Conservation (phyloP, 1,140 invertebrate genomes). For the Trichonephila clavipes region DNA sequence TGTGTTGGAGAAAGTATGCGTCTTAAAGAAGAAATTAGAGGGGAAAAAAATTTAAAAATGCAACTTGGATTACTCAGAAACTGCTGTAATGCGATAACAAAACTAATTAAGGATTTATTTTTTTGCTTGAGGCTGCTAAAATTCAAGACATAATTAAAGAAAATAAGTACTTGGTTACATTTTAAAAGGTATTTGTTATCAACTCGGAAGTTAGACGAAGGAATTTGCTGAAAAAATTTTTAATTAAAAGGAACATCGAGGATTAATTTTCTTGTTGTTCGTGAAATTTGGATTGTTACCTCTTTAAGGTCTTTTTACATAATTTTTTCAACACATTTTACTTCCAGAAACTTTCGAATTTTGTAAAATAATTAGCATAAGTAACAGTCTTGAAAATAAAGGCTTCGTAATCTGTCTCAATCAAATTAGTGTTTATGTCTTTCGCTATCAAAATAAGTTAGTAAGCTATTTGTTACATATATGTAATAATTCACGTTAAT, state of each 20-base stretch:
- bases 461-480: too few species aligned
- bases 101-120: slow-evolving; percentile 49
- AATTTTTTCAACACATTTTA: not conserved
- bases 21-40: not conserved
- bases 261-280: slow-evolving; percentile 3
- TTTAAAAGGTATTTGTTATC: slow-evolving; percentile 38
- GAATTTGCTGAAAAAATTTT: not conserved
- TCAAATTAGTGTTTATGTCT: not conserved
- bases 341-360: not conserved
- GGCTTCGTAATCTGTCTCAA: not conserved
- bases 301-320: not conserved
- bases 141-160: slow-evolving; percentile 39
- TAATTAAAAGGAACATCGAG: slow-evolving; percentile 8
- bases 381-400: not conserved
- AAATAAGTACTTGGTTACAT: slow-evolving; percentile 34
- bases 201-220: slow-evolving; percentile 17
- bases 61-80: slow-evolving; percentile 24
- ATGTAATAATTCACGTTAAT: too few species aligned
- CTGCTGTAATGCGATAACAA: slow-evolving; percentile 45
- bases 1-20: not conserved
- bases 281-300: not conserved
- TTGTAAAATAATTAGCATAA: not conserved
- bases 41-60: not conserved
- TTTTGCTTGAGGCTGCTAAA: slow-evolving; percentile 31
- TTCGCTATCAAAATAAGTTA: too few species aligned